These are phyloP conservation scores for Pygoscelis antarcticus DNA, from an alignment of 2,113 vertebrate genomes.

Conservation along the genomic window DNA sequence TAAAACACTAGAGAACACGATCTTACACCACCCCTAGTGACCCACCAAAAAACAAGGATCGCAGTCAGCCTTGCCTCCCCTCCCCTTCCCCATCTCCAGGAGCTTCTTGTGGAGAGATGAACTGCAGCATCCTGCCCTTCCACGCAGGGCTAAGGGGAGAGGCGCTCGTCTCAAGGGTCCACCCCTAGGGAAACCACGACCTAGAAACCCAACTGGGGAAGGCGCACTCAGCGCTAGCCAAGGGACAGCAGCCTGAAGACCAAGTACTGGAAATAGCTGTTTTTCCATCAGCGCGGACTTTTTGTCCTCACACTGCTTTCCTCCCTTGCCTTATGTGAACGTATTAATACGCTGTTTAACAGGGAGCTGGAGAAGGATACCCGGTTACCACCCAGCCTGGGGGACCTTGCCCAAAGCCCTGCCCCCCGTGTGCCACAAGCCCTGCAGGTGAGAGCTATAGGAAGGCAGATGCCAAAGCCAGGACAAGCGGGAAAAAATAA, in stretches of 20 bases:
- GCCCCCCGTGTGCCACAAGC: too few species aligned
- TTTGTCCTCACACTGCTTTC: neutral
- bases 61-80: neutral
- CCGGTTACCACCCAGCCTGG: neutral
- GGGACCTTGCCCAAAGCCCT: neutral
- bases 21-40: accelerated
- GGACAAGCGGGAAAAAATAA: neutral
- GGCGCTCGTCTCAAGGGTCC: neutral
- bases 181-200: neutral
- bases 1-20: neutral
- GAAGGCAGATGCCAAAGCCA: neutral
- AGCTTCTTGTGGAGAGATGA: neutral
- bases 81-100: neutral
- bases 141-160: neutral
- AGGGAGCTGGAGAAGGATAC: neutral
- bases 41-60: neutral
- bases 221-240: neutral
- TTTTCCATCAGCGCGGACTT: neutral
- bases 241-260: neutral
- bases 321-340: neutral
- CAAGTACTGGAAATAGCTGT: neutral
- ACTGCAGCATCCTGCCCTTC: neutral
- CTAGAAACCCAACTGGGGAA: neutral
- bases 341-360: accelerated
- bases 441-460: neutral